Percentiles rank a stretch among this genome's conserved stretches.
phyloP scores from a whole-genome alignment of 2,797 vertebrate species.

The Brachyrhaphis roseni region DNA sequence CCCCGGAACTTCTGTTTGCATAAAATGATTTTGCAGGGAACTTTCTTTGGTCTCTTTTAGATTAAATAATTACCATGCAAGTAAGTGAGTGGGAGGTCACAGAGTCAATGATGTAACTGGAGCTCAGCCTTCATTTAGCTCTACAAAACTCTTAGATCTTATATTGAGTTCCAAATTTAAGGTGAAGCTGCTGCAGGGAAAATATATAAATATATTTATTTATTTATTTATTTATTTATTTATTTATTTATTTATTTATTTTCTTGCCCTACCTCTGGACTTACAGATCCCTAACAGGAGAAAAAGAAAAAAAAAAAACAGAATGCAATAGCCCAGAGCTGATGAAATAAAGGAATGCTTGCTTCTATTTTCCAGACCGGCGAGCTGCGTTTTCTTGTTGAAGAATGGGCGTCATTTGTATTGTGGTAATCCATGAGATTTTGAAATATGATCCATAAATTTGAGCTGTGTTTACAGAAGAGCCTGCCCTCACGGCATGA shows the following conservation, averaged over 20 bases:
- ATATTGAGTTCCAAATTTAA: slow-evolving; percentile 37
- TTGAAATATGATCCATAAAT: slow-evolving; percentile 5
- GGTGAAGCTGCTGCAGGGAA: slow-evolving; percentile 21
- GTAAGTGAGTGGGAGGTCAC: slow-evolving; percentile 6
- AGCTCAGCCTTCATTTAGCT: slow-evolving; percentile 10
- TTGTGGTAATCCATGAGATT: slow-evolving; percentile 11
- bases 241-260: not conserved
- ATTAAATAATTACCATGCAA: slow-evolving; percentile 20
- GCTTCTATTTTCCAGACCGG: slow-evolving; percentile 28
- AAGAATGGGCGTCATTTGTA: slow-evolving; percentile 17
- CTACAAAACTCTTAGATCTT: slow-evolving; percentile 31
- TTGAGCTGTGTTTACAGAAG: slow-evolving; percentile 43
- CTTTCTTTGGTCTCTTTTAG: slow-evolving; percentile 6
- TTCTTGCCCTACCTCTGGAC: slow-evolving; percentile 18
- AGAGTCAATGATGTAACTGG: slow-evolving; percentile 20
- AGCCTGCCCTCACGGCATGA: slow-evolving; percentile 23
- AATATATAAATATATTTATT: not conserved
- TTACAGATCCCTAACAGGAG: slow-evolving; percentile 10
- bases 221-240: too few relatives aligned
- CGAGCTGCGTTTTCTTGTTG: slow-evolving; percentile 19
- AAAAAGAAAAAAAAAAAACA: slow-evolving; percentile 5
- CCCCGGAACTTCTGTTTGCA: not conserved
- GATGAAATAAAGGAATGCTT: slow-evolving; percentile 47
- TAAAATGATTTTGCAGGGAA: not conserved
- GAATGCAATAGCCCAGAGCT: slow-evolving; percentile 36